phyloP scores from a whole-genome alignment of 2,888 invertebrate genomes.

The Glyphotaelius pellucidus region DNA sequence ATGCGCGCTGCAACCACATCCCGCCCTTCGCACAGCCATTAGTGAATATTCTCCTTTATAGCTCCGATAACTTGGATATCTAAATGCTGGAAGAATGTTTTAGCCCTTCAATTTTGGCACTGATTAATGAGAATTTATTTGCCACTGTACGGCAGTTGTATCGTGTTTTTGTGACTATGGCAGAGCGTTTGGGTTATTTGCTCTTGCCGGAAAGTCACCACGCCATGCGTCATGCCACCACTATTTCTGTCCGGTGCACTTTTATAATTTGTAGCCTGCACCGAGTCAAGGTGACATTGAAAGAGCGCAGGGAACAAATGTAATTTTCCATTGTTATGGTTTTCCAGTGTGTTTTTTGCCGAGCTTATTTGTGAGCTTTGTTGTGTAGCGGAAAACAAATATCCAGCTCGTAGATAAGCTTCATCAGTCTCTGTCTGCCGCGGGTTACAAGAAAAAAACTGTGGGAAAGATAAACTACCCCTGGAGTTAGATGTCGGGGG shows the following conservation, averaged over 20 bases:
- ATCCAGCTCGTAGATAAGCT: conserved; percentile 5
- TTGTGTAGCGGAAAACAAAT: conserved; percentile 23
- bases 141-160: neutral
- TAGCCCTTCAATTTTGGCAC: neutral
- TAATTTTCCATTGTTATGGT: conserved; percentile 25
- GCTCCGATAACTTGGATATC: neutral
- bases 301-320: conserved; percentile 7
- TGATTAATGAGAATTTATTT: neutral
- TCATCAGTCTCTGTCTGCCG: conserved; percentile 20
- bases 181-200: neutral
- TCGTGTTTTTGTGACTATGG: neutral
- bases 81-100: neutral
- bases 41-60: neutral
- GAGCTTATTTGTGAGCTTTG: conserved; percentile 29
- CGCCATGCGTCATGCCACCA: neutral
- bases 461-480: neutral
- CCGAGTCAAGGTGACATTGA: conserved; percentile 3
- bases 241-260: neutral
- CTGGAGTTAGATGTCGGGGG: conserved; percentile 26
- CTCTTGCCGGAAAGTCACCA: neutral
- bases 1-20: conserved; percentile 17
- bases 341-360: neutral
- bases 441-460: conserved; percentile 9
- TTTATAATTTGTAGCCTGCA: neutral
- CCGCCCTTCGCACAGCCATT: neutral